These are phyloP conservation scores for Ellobium chinense DNA, from an alignment of 2,888 invertebrate species.

Conservation along the genomic window DNA sequence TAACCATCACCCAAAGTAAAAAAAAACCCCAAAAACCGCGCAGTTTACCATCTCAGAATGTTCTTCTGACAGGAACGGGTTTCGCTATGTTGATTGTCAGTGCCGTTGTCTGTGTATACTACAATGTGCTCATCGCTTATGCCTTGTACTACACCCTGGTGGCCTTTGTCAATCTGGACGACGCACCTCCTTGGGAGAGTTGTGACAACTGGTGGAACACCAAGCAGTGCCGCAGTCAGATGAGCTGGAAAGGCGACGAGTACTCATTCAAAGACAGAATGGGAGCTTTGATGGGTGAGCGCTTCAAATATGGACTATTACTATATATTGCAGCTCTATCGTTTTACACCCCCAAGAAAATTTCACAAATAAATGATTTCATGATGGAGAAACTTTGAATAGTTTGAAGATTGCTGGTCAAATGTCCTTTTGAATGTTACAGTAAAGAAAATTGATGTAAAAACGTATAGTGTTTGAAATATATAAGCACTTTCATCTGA, in stretches of 20 bases:
- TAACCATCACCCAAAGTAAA: too few species aligned
- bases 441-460: too few species aligned
- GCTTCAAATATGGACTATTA: not conserved
- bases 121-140: conserved; percentile 70
- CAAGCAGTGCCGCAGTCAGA: conserved; percentile 51
- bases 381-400: too few species aligned
- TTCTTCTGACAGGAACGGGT: conserved; percentile 60
- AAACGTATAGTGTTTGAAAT: too few species aligned
- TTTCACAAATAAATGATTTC: too few species aligned
- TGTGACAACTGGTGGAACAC: conserved; percentile 65
- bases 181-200: conserved; percentile 61
- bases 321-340: too few species aligned
- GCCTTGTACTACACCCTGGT: conserved; percentile 70
- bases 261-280: not conserved
- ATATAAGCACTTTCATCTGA: too few species aligned
- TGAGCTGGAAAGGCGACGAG: conserved; percentile 52
- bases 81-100: conserved; percentile 66
- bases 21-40: too few species aligned
- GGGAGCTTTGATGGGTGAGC: not conserved
- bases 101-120: conserved; percentile 65
- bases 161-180: conserved; percentile 66
- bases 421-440: too few species aligned
- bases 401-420: too few species aligned
- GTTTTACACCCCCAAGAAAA: too few species aligned
- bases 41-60: too few species aligned